phyloP scores from a whole-genome alignment of 1,140 invertebrate genomes.

The Neodiprion lecontei region DNA sequence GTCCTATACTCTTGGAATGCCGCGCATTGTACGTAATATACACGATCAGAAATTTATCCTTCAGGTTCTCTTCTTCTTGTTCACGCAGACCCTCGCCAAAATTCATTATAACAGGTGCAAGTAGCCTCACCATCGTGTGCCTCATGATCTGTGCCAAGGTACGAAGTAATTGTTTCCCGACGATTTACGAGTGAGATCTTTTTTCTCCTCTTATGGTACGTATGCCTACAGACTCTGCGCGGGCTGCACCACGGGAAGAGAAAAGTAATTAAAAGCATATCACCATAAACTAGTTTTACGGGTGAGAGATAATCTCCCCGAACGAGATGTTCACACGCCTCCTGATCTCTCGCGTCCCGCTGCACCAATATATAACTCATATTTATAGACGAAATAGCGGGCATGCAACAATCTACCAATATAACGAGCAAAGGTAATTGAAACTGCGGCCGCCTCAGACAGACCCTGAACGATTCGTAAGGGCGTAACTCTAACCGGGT shows the following conservation, averaged over 20 bases:
- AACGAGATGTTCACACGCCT: background rate
- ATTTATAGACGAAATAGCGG: constrained; percentile 3
- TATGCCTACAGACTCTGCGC: too few species aligned
- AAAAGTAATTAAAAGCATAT: constrained; percentile 1
- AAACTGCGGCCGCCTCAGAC: background rate
- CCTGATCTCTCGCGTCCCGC: background rate
- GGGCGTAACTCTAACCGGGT: background rate
- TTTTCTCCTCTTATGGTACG: too few species aligned
- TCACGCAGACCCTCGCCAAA: too few species aligned
- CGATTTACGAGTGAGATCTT: too few species aligned
- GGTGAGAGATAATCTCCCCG: background rate
- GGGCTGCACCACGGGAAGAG: too few species aligned
- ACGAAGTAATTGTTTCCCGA: too few species aligned
- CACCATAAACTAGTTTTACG: constrained; percentile 3
- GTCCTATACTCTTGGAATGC: background rate
- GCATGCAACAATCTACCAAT: background rate
- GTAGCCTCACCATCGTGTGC: too few species aligned
- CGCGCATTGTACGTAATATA: too few species aligned
- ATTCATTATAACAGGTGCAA: too few species aligned
- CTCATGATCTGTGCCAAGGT: too few species aligned
- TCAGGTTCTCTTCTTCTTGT: too few species aligned
- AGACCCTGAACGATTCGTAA: background rate
- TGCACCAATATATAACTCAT: background rate
- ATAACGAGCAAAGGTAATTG: constrained; percentile 7
- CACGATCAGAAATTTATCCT: too few species aligned